These are phyloP conservation scores for Phenganax stokvisi DNA, from an alignment of 92 coral and sea anemone genomes.

Conservation along the genomic window DNA sequence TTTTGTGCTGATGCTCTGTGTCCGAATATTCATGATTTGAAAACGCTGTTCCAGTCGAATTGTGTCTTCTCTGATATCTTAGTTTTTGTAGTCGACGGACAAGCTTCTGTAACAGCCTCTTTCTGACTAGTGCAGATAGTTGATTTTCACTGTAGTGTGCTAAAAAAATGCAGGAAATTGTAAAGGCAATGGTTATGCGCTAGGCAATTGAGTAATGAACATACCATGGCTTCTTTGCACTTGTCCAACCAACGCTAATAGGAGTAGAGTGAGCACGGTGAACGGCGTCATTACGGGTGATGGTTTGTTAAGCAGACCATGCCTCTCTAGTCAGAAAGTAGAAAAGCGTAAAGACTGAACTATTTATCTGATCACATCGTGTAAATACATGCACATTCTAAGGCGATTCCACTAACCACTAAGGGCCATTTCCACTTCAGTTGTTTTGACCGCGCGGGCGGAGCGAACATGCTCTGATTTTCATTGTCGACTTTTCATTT, in stretches of 20 bases:
- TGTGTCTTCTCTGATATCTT: constrained; percentile 15
- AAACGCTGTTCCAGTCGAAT: neutral
- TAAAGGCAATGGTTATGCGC: neutral
- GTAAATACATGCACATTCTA: too few relatives aligned
- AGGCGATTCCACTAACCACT: too few relatives aligned
- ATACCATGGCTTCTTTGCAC: constrained; percentile 13
- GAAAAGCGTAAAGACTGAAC: neutral
- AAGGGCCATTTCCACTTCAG: too few relatives aligned
- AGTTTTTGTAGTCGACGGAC: constrained; percentile 5
- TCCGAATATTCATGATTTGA: neutral
- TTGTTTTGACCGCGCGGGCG: too few relatives aligned
- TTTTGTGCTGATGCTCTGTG: neutral
- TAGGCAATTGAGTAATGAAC: too few relatives aligned
- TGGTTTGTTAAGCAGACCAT: neutral
- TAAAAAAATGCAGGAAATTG: neutral
- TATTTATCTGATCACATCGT: neutral
- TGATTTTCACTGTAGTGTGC: neutral
- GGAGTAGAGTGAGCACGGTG: neutral
- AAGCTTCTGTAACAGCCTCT: neutral
- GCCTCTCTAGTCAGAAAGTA: neutral
- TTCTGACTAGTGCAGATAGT: neutral
- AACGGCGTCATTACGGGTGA: constrained; percentile 15
- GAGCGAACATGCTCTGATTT: too few relatives aligned
- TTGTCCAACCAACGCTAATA: constrained; percentile 2
- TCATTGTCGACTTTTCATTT: too few relatives aligned